Evolutionary conservation across 2,113 vertebrate species (phyloP), one percentile per base, ranked within the genome.

Genomic region (Stigmatopora nigra): DNA sequence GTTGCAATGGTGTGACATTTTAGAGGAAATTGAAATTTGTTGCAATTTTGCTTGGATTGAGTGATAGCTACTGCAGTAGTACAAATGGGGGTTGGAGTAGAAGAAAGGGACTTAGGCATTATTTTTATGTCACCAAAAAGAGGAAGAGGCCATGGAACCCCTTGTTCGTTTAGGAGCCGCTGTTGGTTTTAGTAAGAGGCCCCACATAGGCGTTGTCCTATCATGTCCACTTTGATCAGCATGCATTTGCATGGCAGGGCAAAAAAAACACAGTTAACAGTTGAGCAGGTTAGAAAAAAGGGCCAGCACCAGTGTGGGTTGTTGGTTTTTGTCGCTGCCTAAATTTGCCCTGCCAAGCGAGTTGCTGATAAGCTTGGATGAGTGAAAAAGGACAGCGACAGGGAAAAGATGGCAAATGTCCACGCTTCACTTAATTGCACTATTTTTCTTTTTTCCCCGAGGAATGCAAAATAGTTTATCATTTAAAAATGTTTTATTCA

Each of bases 251-350:
- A 82, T 84, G 86, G 91, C 82, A 79, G 79, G 80, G 64, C 91
- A 91, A 92, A 92, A 78, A 84, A 78, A 83, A 66, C 86, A 80
- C 84, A 86, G 78, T 92, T 90, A 92, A 90, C 88, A 91, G 92
- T 88, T 90, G 84, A 93, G 60, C 84, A 90, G 71, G 63, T 86
- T 80, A 75, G 90, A 83, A 93, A 92, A 92, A 90, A 86, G 86
- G 84, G 64, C 80, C 86, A 72, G 86, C 87, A 89, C 87, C 87
- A 73, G 88, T 73, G 82, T 79, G 84, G 83, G 80, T 82, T 84
- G 85, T 83, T 71, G 75, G 84, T 86, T 90, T 91, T 88, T 91
- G 84, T 88, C 69, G 69, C 86, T 88, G 81, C 87, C 89, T 85
- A 85, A 84, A 88, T 91, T 84, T 90, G 84, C 86, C 89, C 84